phyloP scores from a whole-genome alignment of 2,113 vertebrate genomes.

The Delphinus delphis region DNA sequence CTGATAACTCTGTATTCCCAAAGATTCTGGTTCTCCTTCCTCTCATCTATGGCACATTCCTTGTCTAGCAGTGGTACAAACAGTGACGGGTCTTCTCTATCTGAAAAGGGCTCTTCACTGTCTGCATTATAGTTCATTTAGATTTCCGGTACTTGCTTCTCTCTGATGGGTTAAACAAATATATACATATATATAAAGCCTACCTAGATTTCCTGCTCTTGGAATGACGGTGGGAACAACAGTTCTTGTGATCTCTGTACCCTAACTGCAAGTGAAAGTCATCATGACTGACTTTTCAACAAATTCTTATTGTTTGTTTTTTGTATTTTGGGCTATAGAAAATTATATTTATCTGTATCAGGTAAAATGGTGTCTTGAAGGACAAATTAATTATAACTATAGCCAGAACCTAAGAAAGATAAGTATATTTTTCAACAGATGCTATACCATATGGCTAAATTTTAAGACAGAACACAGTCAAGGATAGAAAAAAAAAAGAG shows the following conservation, averaged over 20 bases:
- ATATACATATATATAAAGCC: not conserved
- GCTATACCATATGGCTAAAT: constrained; percentile 76
- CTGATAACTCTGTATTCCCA: fast-evolving
- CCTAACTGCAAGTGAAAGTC: not conserved
- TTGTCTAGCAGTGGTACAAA: not conserved
- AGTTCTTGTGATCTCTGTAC: not conserved
- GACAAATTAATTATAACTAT: constrained; percentile 65
- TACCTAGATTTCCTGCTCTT: not conserved
- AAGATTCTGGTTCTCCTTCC: fast-evolving
- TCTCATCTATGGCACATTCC: fast-evolving
- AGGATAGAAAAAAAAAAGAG: constrained; percentile 75
- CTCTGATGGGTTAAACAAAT: not conserved
- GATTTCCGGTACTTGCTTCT: not conserved
- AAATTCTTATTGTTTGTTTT: not conserved
- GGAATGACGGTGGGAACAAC: not conserved
- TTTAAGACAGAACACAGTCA: constrained; percentile 76
- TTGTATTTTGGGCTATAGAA: constrained; percentile 37
- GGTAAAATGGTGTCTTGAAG: constrained; percentile 57
- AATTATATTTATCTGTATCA: constrained; percentile 64
- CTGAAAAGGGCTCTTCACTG: not conserved
- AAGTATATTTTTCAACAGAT: constrained; percentile 74
- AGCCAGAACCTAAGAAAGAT: constrained; percentile 59
- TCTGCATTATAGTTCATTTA: not conserved
- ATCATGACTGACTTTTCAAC: not conserved
- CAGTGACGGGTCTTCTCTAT: fast-evolving